Evolutionary conservation across 2,113 vertebrate species (phyloP), one percentile per base, ranked within the genome.

Genomic region (Hemicordylus capensis): DNA sequence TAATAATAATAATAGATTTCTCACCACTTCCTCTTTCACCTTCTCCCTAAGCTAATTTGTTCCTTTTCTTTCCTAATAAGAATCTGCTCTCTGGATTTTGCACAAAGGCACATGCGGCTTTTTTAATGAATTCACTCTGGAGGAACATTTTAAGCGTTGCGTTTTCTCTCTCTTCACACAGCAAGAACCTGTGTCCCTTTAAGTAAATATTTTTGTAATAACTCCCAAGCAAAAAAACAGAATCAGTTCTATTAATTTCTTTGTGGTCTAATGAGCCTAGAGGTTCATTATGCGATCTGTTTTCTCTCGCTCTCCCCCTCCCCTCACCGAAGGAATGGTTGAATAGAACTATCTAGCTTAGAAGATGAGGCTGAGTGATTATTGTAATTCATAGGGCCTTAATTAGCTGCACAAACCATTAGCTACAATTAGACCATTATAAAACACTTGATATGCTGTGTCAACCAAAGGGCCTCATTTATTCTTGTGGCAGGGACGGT

Each of bases 341-440:
- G 95, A 95, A 96, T 95, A 95, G 95, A 96, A 97, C 93, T 96
- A 96, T 96, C 95, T 97, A 95, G 95, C 96, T 96, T 95, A 95
- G 95, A 96, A 96, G 97, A 96, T 96, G 97, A 98, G 96, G 96
- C 97, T 99, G 98, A 98, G 97, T 98, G 98, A 99, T 98, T 98
- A 98, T 97, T 98, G 98, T 99, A 98, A 99, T 99, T 99, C 98
- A 99, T 98, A 99, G 97, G 97, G 97, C 98, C 98, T 98, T 99
- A 99, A 99, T 99, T 99, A 99, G 98, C 98, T 98, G 98, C 98
- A 99, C 98, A 99, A 99, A 98, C 98, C 98, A 99, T 99, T 99
- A 99, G 98, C 98, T 98, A 98, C 98, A 99, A 99, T 99, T 99
- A 99, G 98, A 98, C 98, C 98, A 98, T 98, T 99, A 99, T 98